Conservation (phyloP, 2,113 vertebrate genomes). For the Echinops telfairi region DNA sequence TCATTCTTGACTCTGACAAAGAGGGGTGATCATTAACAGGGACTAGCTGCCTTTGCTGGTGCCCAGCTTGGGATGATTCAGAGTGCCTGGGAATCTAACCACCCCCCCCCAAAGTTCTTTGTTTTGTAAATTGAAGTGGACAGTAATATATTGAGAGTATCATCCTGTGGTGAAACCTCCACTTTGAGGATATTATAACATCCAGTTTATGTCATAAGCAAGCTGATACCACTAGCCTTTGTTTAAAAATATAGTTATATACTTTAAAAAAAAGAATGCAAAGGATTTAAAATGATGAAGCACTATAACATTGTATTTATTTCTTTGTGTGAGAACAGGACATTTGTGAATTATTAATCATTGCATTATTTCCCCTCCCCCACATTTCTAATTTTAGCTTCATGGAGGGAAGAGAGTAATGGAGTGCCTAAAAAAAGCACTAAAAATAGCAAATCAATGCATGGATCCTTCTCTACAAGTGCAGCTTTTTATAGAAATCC, state of each 20-base stretch:
- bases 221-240: background rate
- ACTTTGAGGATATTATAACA: background rate
- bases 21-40: background rate
- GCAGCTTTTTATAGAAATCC: conserved; percentile 99
- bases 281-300: background rate
- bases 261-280: background rate
- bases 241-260: background rate
- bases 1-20: background rate
- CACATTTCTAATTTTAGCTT: conserved; percentile 88
- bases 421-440: conserved; percentile 98
- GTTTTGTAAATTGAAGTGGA: background rate
- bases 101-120: background rate
- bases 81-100: background rate
- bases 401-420: conserved; percentile 98
- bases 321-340: background rate
- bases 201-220: background rate
- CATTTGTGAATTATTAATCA: background rate
- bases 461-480: conserved; percentile 99
- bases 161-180: background rate
- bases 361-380: background rate
- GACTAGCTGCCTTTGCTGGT: background rate
- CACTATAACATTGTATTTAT: background rate
- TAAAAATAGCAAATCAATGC: conserved; percentile 99
- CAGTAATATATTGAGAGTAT: background rate
- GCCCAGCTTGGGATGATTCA: background rate